Conservation (phyloP, 2,888 invertebrate genomes). For the Lasioglossum marginatum region DNA sequence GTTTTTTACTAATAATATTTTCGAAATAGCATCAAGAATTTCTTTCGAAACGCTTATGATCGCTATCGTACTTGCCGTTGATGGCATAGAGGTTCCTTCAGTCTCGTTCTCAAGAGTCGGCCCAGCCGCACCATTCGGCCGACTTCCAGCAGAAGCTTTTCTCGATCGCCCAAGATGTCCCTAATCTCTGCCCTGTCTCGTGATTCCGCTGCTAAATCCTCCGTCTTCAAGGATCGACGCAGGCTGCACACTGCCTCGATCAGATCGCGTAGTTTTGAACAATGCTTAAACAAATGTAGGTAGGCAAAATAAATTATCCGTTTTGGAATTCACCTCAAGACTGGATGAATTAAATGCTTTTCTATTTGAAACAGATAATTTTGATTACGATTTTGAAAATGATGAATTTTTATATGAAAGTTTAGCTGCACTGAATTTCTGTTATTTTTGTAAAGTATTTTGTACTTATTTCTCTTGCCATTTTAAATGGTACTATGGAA, state of each 20-base stretch:
- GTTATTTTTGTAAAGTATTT: too few relatives aligned
- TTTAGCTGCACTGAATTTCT: background rate
- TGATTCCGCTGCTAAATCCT: constrained; percentile 55
- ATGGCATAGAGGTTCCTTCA: constrained; percentile 87
- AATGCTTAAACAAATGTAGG: constrained; percentile 84
- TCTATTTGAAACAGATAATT: background rate
- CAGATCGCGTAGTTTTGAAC: constrained; percentile 87
- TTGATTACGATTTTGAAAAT: background rate
- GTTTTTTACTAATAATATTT: background rate
- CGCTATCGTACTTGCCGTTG: constrained; percentile 76
- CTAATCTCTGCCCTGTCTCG: constrained; percentile 79
- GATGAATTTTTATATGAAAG: background rate
- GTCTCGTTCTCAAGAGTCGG: constrained; percentile 88
- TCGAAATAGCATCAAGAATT: background rate
- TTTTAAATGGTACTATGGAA: too few relatives aligned
- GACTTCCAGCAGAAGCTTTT: constrained; percentile 89
- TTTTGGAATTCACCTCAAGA: background rate
- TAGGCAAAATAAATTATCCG: background rate
- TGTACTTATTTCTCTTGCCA: too few relatives aligned
- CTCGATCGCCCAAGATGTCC: constrained; percentile 87
- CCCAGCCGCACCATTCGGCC: constrained; percentile 90
- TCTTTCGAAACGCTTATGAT: background rate
- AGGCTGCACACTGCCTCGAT: constrained; percentile 85
- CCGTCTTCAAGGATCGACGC: constrained; percentile 58
- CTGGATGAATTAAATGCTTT: background rate